Conservation (phyloP, 2,113 vertebrate genomes). For the Solenodon paradoxus region DNA sequence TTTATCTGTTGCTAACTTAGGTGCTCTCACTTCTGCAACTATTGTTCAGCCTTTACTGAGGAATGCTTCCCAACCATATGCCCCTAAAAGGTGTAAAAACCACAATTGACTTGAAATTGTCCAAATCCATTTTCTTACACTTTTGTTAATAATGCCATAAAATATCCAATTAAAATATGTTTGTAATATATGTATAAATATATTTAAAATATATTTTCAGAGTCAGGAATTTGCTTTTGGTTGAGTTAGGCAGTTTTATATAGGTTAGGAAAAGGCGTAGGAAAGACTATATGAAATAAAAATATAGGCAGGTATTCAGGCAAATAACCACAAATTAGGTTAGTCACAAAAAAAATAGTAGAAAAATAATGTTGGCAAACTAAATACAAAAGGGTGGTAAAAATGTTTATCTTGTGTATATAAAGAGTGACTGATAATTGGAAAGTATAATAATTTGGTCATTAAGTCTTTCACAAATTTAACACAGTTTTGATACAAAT, state of each 20-base stretch:
- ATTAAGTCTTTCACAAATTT: not conserved
- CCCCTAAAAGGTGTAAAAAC: not conserved
- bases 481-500: too few species aligned
- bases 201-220: not conserved
- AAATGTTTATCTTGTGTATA: not conserved
- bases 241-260: not conserved
- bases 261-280: not conserved
- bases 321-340: not conserved
- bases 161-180: not conserved
- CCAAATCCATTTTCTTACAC: not conserved
- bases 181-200: too few species aligned
- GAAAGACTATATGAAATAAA: not conserved
- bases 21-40: not conserved
- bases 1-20: not conserved
- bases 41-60: not conserved
- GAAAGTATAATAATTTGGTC: not conserved
- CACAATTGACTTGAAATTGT: not conserved
- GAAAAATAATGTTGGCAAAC: not conserved
- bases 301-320: not conserved
- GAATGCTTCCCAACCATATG: not conserved
- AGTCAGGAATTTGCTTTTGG: not conserved
- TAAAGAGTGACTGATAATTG: not conserved
- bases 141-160: not conserved
- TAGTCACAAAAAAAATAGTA: not conserved
- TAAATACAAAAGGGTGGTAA: not conserved